phyloP scores from a whole-genome alignment of 2,888 invertebrate genomes.

The Troides aeacus region DNA sequence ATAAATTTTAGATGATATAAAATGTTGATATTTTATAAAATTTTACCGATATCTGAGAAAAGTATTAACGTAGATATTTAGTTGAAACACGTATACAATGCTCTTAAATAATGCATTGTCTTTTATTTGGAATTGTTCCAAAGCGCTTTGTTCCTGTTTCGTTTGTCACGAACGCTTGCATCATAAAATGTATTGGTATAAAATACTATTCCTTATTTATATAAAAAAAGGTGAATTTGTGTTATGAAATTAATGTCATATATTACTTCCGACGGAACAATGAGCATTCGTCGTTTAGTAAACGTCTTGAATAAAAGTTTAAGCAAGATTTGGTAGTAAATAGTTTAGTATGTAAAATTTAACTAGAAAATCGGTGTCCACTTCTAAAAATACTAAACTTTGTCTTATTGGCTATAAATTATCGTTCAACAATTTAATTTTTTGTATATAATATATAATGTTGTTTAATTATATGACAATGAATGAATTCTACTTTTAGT shows the following conservation, averaged over 20 bases:
- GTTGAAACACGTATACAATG: constrained; percentile 22
- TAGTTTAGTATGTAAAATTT: too few species aligned
- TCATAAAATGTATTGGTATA: constrained; percentile 25
- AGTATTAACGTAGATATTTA: constrained; percentile 23
- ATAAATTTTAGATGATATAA: too few species aligned
- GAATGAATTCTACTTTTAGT: constrained; percentile 36
- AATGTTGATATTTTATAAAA: too few species aligned
- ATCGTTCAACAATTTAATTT: too few species aligned
- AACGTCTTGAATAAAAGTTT: too few species aligned
- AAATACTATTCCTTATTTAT: constrained; percentile 3
- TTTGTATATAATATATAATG: too few species aligned
- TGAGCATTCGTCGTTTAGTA: too few species aligned
- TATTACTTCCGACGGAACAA: too few species aligned
- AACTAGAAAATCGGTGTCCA: background rate
- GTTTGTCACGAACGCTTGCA: constrained; percentile 30
- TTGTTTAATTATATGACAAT: background rate
- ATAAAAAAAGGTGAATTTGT: too few species aligned
- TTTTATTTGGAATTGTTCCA: constrained; percentile 31
- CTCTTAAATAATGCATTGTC: constrained; percentile 30
- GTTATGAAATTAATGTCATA: too few species aligned
- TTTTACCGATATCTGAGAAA: background rate
- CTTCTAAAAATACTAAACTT: background rate
- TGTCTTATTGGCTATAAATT: background rate
- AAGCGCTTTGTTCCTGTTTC: constrained; percentile 31
- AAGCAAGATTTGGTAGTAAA: too few species aligned